Evolutionary conservation across 2,888 invertebrate genomes (phyloP).

Genomic region (Pegoplata infirma): DNA sequence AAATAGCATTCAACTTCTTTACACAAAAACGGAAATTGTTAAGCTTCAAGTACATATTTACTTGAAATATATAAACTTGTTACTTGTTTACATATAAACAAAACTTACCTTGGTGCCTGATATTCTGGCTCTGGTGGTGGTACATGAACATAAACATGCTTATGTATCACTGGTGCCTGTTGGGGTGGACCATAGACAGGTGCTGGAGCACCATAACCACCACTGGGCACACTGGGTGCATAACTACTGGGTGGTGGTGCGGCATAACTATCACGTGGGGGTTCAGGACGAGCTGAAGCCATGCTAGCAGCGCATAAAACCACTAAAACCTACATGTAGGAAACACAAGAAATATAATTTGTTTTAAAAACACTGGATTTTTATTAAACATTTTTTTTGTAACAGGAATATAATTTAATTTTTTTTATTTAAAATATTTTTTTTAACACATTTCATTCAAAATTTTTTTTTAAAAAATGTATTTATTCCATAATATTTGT

Average conservation of each 20-base stretch:
- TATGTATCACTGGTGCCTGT: conserved; percentile 89
- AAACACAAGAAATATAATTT: conserved; percentile 41
- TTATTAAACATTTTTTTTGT: conserved; percentile 12
- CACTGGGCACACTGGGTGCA: conserved; percentile 78
- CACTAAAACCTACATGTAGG: conserved; percentile 70
- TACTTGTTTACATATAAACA: too few relatives aligned
- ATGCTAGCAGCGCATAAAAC: conserved; percentile 70
- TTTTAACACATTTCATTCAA: neutral
- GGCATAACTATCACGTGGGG: conserved; percentile 75
- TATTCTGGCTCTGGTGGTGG: conserved; percentile 92
- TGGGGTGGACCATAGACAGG: conserved; percentile 84
- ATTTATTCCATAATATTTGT: neutral
- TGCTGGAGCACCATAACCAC: conserved; percentile 81
- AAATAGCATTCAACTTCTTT: neutral
- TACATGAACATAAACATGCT: conserved; percentile 94
- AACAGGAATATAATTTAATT: neutral
- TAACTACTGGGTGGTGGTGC: conserved; percentile 72
- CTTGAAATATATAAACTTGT: too few relatives aligned
- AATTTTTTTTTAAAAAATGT: neutral
- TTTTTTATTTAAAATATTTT: too few relatives aligned
- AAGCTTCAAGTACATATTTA: neutral
- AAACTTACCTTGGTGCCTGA: conserved; percentile 82
- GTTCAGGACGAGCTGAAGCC: conserved; percentile 75
- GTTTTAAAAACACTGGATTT: conserved; percentile 4
- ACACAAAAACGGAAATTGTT: neutral